Percentiles rank a stretch among this genome's conserved stretches.
These are phyloP conservation scores for Carcharodon carcharias DNA, from an alignment of 2,797 vertebrate genomes.

Conservation along the genomic window DNA sequence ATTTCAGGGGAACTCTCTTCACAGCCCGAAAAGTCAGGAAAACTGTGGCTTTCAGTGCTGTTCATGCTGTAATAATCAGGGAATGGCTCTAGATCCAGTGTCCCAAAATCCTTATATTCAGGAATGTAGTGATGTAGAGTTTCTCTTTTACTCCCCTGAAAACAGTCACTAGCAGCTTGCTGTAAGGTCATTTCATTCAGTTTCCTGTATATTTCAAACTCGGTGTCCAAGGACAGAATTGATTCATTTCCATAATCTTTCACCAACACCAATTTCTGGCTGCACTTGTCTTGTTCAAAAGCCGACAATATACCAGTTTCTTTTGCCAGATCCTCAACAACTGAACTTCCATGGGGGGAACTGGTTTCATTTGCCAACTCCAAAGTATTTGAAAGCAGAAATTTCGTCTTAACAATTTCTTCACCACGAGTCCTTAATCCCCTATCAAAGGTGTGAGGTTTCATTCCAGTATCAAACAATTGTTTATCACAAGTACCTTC, in stretches of 20 bases:
- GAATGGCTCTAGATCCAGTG: not conserved
- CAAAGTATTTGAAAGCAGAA: not conserved
- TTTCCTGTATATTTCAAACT: conserved; percentile 34
- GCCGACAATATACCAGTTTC: not conserved
- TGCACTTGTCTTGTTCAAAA: not conserved
- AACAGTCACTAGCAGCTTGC: not conserved
- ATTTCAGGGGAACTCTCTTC: not conserved
- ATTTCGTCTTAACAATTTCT: not conserved
- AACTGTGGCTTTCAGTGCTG: not conserved
- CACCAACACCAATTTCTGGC: not conserved
- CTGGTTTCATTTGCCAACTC: not conserved
- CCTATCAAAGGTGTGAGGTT: not conserved
- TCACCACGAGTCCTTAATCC: not conserved
- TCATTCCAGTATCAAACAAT: not conserved
- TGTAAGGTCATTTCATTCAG: conserved; percentile 3
- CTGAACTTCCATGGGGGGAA: not conserved
- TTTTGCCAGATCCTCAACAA: not conserved
- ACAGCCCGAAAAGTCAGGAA: not conserved
- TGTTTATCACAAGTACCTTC: not conserved
- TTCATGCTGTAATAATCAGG: not conserved
- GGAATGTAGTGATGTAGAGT: not conserved
- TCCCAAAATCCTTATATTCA: not conserved
- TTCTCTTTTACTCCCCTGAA: not conserved
- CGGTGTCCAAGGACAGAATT: conserved; percentile 10
- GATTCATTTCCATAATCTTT: not conserved